Base-by-base conservation (phyloP, 2,888 invertebrate species). In the Agriopis aurantiaria region DNA sequence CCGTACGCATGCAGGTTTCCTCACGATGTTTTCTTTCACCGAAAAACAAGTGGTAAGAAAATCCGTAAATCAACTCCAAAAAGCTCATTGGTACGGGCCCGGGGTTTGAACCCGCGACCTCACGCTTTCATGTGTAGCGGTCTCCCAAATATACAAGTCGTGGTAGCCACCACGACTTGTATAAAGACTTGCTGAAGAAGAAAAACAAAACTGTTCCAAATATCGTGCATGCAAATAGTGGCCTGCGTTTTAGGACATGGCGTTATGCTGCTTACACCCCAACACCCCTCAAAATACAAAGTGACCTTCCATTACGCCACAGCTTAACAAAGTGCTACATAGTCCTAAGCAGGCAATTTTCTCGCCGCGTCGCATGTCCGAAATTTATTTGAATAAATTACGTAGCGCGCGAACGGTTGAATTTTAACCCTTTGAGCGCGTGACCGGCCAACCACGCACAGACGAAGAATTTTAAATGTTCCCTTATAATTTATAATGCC, bases 331-430 rank as follows among this genome's bases (percentile, higher is more conserved):
- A 83, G 75, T 78, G 79, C 69, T 71, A 74, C 79, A 76, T 77
- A 73, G 78, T 78, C 83, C 86, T 85, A 85, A 86, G 83, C 84
- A 85, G 84, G 82, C 82, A 83, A 85, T 86, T 86, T 85, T 86
- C 87, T 84, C 87, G 81, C 84, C 83, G 82, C 83, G 87, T 85
- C 83, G 82, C 85, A 84, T 88, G 88, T 88, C 86, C 87, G 82
- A 91, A 92, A 90, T 91, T 88, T 89, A 89, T 88, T 91, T 88
- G 91, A 91, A 92, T 93, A 93, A 91, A 91, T 92, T 91, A 91
- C 81, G 80, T 80, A 58, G 46, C 75, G 88, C 85, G 87, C 85
- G 85, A 88, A 89, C 88, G 85, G 90, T 88, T 90, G 91, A 91
- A 92, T 91, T 91, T 91, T 91, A 88, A 89, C 88, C 88, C 86